These are phyloP conservation scores for Tupaia tana DNA, from an alignment of 2,113 vertebrate genomes.

Conservation along the genomic window DNA sequence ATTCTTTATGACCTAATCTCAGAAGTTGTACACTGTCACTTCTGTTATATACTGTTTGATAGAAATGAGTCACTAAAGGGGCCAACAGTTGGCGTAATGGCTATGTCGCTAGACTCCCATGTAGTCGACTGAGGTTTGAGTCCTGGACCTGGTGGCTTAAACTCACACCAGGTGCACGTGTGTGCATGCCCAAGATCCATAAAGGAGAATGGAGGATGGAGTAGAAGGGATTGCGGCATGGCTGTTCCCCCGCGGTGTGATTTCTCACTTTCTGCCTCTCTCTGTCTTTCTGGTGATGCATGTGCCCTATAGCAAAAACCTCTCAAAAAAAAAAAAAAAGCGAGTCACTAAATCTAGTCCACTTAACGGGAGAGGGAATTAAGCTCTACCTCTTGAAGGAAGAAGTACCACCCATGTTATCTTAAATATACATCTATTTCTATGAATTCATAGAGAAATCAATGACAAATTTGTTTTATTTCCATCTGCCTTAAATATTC, in stretches of 20 bases:
- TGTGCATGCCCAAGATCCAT: no score
- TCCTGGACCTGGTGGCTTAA: no score
- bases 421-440: background rate
- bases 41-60: background rate
- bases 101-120: no score
- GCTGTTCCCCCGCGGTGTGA: no score
- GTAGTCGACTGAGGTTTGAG: no score
- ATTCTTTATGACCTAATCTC: background rate
- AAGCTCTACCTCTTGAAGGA: background rate
- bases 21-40: background rate
- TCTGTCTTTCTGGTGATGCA: no score
- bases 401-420: background rate
- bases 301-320: no score
- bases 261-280: no score
- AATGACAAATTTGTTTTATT: background rate
- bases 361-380: background rate
- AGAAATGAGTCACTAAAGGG: background rate
- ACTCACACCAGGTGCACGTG: no score
- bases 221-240: no score
- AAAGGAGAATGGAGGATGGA: no score
- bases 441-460: slow-evolving; percentile 31
- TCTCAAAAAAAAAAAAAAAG: background rate
- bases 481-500: background rate
- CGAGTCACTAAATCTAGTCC: background rate
- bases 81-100: no score